A percentile compares a stretch with the other conserved stretches of the same genome.
phyloP scores from a whole-genome alignment of 2,797 vertebrate species.

The Ambastaia sidthimunki region DNA sequence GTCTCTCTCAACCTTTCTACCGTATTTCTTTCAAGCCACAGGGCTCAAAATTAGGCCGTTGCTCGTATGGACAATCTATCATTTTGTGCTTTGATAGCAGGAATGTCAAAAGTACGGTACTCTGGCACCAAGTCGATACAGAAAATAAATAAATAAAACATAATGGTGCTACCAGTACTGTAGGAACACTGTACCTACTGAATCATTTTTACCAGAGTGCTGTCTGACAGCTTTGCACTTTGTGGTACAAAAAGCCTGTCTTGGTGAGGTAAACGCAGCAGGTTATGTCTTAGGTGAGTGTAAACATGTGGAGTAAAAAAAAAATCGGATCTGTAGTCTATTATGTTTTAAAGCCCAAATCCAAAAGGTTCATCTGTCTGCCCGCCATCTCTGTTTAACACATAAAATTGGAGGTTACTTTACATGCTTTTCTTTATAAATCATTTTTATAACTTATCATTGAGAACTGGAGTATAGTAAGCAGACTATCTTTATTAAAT shows the following conservation, averaged over 20 bases:
- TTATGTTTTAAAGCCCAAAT: too few species aligned
- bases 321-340: too few species aligned
- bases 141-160: not conserved
- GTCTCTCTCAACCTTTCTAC: constrained; percentile 18
- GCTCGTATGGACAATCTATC: constrained; percentile 11
- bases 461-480: too few species aligned
- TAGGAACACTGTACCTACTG: not conserved
- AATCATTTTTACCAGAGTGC: constrained; percentile 1
- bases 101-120: not conserved
- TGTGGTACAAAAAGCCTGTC: not conserved
- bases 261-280: not conserved
- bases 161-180: not conserved
- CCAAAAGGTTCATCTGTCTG: too few species aligned
- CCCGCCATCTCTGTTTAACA: too few species aligned
- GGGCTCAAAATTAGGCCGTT: constrained; percentile 30
- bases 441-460: too few species aligned
- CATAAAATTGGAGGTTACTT: too few species aligned
- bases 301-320: too few species aligned
- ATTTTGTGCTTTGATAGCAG: not conserved
- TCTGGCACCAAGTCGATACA: not conserved
- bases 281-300: not conserved
- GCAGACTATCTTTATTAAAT: too few species aligned
- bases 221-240: constrained; percentile 4
- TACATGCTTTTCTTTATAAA: too few species aligned
- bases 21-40: constrained; percentile 19